Percentiles rank a stretch among this genome's conserved stretches.
Evolutionary conservation across 2,797 vertebrate genomes (phyloP).

Genomic region (Pangasius sanitwongsei): DNA sequence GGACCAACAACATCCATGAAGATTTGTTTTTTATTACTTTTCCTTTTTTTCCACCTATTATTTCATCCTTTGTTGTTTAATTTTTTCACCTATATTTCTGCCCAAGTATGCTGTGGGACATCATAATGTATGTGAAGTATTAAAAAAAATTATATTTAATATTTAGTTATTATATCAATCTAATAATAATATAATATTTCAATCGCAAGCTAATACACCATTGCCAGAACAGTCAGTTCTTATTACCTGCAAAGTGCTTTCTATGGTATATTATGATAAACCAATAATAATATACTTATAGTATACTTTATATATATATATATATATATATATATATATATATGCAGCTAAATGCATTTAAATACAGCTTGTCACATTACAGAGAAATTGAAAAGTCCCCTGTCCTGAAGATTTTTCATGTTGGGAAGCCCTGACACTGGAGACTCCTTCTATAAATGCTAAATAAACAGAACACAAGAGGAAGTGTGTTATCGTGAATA

Average conservation of each 20-base stretch:
- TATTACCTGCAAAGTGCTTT: neutral
- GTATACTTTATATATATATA: neutral
- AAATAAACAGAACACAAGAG: no score
- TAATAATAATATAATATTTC: neutral
- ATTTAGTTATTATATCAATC: neutral
- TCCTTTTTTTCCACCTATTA: neutral
- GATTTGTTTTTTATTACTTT: neutral
- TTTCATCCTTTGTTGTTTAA: neutral
- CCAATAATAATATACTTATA: neutral
- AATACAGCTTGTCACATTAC: no score
- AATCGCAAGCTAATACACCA: neutral
- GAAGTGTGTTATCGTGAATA: no score
- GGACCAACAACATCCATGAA: neutral
- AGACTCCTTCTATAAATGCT: no score
- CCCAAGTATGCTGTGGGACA: neutral
- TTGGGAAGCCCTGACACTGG: no score
- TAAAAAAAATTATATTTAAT: neutral
- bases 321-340: neutral
- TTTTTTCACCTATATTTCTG: neutral
- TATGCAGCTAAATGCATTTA: no score
- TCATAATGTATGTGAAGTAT: neutral
- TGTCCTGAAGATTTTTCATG: no score
- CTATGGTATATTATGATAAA: neutral
- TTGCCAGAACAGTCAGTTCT: neutral
- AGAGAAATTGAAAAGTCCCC: no score